phyloP scores from a whole-genome alignment of 2,113 vertebrate species.

The mouse (Mus musculus) region DNA sequence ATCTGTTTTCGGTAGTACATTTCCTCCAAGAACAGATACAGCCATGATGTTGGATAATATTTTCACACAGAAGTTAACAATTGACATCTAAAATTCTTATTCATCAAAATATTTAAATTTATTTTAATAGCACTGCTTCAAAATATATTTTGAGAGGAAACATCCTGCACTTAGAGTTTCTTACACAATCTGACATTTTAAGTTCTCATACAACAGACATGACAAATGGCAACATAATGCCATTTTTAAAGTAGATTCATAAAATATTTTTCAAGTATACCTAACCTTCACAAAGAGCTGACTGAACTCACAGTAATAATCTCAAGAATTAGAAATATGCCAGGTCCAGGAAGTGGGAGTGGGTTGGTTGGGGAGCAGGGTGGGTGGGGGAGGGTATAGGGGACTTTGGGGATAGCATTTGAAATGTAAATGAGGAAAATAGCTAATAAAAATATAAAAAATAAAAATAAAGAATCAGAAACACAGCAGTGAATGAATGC shows the following conservation, averaged over 20 bases:
- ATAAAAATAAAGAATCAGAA: no score
- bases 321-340: not conserved
- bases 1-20: not conserved
- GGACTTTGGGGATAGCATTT: no score
- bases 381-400: no score
- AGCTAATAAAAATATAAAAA: no score
- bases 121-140: not conserved
- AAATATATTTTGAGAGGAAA: not conserved
- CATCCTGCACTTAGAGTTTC: not conserved
- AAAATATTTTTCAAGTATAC: not conserved
- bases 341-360: no score
- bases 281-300: not conserved
- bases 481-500: not conserved
- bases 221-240: not conserved
- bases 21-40: not conserved
- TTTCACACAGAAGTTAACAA: not conserved
- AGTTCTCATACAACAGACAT: not conserved
- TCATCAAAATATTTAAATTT: conserved; percentile 41
- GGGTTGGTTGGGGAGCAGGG: no score
- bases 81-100: not conserved
- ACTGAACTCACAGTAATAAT: not conserved
- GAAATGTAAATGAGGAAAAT: no score
- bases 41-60: not conserved
- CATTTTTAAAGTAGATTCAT: not conserved
- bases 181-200: not conserved